Evolutionary conservation across 2,797 vertebrate genomes (phyloP).

Genomic region (Synaphobranchus kaupii): DNA sequence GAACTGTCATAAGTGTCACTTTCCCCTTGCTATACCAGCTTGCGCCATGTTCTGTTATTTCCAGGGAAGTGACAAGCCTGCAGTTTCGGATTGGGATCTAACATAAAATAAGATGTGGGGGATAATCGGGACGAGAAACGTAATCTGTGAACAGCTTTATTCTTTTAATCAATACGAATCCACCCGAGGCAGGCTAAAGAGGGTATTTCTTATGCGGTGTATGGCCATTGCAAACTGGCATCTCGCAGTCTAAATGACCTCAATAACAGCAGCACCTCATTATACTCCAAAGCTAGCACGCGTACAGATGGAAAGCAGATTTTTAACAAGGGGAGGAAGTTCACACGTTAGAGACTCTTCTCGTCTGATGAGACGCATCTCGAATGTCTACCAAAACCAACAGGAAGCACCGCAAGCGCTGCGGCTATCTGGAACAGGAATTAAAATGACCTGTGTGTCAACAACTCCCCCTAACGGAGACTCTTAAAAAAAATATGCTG

Average conservation of each 20-base stretch:
- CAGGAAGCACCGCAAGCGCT: background rate
- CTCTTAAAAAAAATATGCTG: background rate
- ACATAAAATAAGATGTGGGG: background rate
- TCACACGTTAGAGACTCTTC: background rate
- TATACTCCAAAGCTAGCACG: background rate
- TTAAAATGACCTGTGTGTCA: conserved; percentile 17
- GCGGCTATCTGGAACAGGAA: background rate
- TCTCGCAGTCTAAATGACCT: background rate
- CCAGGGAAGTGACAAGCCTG: background rate
- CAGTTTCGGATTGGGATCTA: background rate
- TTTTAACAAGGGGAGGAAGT: conserved; percentile 17
- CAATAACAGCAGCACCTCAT: conserved; percentile 12
- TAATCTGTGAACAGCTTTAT: background rate
- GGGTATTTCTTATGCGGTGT: conserved; percentile 1
- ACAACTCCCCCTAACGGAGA: background rate
- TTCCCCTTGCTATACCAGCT: background rate
- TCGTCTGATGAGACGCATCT: background rate
- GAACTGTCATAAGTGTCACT: background rate
- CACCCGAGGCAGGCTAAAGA: background rate
- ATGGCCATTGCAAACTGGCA: background rate
- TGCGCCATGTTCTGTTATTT: background rate
- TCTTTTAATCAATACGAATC: conserved; percentile 1
- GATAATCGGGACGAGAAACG: conserved; percentile 9
- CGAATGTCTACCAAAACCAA: background rate
- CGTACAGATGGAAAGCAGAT: background rate